Evolutionary conservation across 2,797 vertebrate species (phyloP).

Genomic region (Phataginus tetradactyla): DNA sequence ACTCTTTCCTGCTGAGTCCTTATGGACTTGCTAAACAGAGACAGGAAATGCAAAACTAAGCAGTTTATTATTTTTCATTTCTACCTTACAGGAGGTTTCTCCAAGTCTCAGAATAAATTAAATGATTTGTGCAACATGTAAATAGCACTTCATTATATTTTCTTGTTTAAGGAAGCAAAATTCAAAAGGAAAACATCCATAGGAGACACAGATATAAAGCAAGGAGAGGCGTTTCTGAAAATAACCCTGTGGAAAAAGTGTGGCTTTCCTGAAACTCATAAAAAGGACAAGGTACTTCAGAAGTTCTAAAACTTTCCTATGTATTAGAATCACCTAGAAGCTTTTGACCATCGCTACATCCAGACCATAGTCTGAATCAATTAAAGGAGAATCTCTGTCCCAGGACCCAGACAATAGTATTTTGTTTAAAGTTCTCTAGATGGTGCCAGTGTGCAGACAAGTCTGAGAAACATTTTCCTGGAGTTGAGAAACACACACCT

Average conservation of each 20-base stretch:
- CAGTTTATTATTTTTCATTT: not conserved
- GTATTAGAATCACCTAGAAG: no score
- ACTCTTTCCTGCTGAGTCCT: not conserved
- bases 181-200: not conserved
- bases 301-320: not conserved
- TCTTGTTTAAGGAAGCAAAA: slow-evolving; percentile 2
- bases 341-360: not conserved
- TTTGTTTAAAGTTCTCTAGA: not conserved
- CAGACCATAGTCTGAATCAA: not conserved
- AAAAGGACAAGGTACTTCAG: not conserved
- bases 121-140: not conserved
- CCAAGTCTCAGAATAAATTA: not conserved
- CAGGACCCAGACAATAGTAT: rapidly evolving
- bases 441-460: not conserved
- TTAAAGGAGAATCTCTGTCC: not conserved
- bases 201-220: not conserved
- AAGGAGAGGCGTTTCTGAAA: not conserved
- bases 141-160: not conserved
- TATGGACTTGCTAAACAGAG: not conserved
- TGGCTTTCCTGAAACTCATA: not conserved
- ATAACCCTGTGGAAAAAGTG: not conserved
- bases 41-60: slow-evolving; percentile 21
- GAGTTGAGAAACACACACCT: not conserved
- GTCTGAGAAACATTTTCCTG: not conserved
- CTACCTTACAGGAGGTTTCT: not conserved